A percentile compares a stretch with the other conserved stretches of the same genome.
Evolutionary conservation across 2,113 vertebrate species (phyloP).

Genomic region (Ceuthmochares aereus): DNA sequence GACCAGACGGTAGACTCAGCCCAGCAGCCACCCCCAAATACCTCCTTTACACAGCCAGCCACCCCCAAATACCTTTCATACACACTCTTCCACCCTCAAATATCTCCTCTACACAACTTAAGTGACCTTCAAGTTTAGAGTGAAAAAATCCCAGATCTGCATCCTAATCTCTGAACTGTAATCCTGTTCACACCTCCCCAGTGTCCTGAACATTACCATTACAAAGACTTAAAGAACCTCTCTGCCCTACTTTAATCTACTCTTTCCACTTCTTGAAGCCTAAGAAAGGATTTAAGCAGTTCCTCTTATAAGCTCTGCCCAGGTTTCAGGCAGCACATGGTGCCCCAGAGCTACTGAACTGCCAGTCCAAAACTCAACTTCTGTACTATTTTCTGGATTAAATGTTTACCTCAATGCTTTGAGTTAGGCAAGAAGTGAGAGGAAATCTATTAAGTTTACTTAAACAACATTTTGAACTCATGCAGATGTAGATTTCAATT

Average conservation of each 20-base stretch:
- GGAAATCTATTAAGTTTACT: not conserved
- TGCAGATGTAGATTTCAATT: not conserved
- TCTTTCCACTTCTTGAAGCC: not conserved
- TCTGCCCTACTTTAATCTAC: not conserved
- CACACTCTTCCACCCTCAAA: not conserved
- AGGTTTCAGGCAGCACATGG: not conserved
- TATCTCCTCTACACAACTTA: not conserved
- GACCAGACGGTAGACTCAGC: too few species aligned
- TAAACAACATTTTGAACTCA: not conserved
- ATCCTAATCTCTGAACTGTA: not conserved
- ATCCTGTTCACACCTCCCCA: not conserved
- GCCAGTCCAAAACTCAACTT: not conserved
- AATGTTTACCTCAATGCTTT: not conserved
- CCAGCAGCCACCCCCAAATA: too few species aligned
- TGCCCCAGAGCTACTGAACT: not conserved
- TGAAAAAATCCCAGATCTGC: not conserved
- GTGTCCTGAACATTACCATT: not conserved
- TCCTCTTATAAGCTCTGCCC: not conserved
- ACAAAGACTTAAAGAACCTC: not conserved
- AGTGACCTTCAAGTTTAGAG: not conserved
- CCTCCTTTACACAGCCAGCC: too few species aligned
- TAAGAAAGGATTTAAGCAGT: not conserved
- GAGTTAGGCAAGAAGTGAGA: not conserved
- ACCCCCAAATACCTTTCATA: not conserved
- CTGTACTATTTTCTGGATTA: not conserved